phyloP scores from a whole-genome alignment of 2,797 vertebrate species.

The Sebastes variabilis region DNA sequence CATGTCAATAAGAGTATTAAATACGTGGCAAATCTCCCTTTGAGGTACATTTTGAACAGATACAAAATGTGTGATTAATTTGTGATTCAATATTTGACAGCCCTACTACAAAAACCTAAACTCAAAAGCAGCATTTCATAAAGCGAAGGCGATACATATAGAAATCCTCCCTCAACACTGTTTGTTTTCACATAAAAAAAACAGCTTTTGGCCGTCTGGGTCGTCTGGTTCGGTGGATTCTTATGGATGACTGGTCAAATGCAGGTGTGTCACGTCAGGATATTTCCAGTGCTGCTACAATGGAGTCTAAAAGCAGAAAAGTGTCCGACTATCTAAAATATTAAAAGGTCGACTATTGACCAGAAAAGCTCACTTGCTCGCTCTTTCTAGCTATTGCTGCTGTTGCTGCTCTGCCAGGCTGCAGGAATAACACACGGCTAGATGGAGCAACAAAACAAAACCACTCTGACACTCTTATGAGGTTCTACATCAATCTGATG shows the following conservation, averaged over 20 bases:
- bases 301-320: conserved; percentile 62
- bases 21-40: too few species aligned
- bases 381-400: conserved; percentile 18
- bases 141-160: not conserved
- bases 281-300: conserved; percentile 56
- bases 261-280: conserved; percentile 45
- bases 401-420: not conserved
- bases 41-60: too few species aligned
- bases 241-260: conserved; percentile 54
- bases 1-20: too few species aligned
- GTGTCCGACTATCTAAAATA: conserved; percentile 66
- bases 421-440: conserved; percentile 22
- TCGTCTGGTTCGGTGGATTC: not conserved
- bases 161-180: not conserved
- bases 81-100: not conserved
- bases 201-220: not conserved
- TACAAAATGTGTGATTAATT: too few species aligned
- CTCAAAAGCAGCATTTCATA: not conserved
- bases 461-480: not conserved
- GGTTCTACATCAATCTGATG: not conserved
- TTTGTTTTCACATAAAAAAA: not conserved
- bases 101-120: not conserved
- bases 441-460: not conserved
- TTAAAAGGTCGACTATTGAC: conserved; percentile 61
- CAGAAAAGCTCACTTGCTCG: conserved; percentile 34